These are phyloP conservation scores for Stenopsyche tienmushanensis DNA, from an alignment of 1,140 invertebrate genomes.

Conservation along the genomic window DNA sequence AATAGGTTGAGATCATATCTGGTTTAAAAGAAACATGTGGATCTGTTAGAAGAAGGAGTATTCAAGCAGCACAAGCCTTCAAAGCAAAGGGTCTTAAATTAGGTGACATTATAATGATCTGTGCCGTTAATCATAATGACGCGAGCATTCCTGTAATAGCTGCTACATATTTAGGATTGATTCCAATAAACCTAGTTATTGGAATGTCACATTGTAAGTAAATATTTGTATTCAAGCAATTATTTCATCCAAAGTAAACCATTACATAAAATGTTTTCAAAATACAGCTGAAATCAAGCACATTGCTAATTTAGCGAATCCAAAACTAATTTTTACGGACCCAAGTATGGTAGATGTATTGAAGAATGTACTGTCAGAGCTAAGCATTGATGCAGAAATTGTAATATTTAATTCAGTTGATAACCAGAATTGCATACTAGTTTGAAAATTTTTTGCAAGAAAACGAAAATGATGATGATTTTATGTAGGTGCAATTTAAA, in stretches of 20 bases:
- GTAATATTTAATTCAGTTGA: conserved; percentile 7
- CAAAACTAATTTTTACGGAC: conserved; percentile 9
- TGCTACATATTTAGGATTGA: conserved; percentile 43
- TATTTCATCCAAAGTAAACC: no score
- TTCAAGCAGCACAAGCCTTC: conserved; percentile 45
- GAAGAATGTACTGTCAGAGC: background rate
- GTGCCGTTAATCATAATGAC: conserved; percentile 47
- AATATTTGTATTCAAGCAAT: no score
- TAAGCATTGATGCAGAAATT: background rate
- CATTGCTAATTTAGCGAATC: background rate
- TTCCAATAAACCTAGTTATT: conserved; percentile 5
- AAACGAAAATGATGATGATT: conserved; percentile 3
- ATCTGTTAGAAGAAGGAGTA: conserved; percentile 42
- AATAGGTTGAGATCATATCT: conserved; percentile 49
- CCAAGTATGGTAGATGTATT: background rate
- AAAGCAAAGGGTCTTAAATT: conserved; percentile 42
- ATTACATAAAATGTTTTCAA: background rate
- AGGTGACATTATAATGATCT: conserved; percentile 47
- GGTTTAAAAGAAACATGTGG: conserved; percentile 46
- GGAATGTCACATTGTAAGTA: conserved; percentile 7
- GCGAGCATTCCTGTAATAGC: conserved; percentile 46
- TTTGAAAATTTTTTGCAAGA: conserved; percentile 22
- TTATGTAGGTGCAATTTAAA: no score
- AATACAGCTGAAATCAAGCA: conserved; percentile 19
- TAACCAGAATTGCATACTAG: background rate